phyloP scores from a whole-genome alignment of 2,113 vertebrate species.

The Chloebia gouldiae region DNA sequence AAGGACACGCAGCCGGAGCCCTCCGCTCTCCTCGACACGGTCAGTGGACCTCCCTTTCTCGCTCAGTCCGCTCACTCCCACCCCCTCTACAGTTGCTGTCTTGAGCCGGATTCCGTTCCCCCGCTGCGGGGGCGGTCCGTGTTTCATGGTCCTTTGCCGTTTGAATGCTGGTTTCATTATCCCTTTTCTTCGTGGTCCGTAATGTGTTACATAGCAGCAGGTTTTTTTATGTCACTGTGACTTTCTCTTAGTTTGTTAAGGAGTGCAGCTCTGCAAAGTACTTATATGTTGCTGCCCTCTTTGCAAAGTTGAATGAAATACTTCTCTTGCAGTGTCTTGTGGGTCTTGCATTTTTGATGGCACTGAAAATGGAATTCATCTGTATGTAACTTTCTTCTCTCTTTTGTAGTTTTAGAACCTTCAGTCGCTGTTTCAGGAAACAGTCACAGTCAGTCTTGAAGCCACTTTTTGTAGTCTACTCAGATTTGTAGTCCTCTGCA shows the following conservation, averaged over 20 bases:
- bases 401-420: rapidly evolving
- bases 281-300: rapidly evolving
- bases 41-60: rapidly evolving
- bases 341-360: rapidly evolving
- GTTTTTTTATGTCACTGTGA: rapidly evolving
- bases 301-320: rapidly evolving
- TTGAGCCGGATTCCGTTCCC: rapidly evolving
- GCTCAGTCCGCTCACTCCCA: rapidly evolving
- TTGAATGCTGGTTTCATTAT: rapidly evolving
- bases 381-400: rapidly evolving
- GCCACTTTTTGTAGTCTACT: neutral
- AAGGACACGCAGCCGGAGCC: neutral
- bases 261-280: rapidly evolving
- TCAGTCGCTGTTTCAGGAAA: rapidly evolving
- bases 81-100: rapidly evolving
- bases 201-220: rapidly evolving
- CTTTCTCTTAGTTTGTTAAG: rapidly evolving
- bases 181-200: rapidly evolving
- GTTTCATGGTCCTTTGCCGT: rapidly evolving
- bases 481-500: rapidly evolving
- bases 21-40: neutral
- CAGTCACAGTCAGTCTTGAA: rapidly evolving
- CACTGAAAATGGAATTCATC: rapidly evolving
- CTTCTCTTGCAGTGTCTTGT: rapidly evolving
- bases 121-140: rapidly evolving